Percentiles rank a stretch among this genome's conserved stretches.
Conservation (phyloP, 2,113 vertebrate genomes). For the Scolopax mira region DNA sequence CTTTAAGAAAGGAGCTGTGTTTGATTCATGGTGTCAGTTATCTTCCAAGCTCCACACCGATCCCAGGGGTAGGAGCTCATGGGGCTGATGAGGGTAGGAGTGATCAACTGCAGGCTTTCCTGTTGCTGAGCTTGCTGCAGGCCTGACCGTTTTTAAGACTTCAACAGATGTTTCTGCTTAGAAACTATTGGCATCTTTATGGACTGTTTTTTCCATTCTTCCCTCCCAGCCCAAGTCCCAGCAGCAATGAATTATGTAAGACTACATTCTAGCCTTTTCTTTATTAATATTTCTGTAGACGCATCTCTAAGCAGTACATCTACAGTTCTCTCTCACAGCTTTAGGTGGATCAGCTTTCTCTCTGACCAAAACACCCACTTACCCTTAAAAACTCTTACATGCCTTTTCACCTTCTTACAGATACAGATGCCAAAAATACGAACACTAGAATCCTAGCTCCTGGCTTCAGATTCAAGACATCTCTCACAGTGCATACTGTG, state of each 20-base stretch:
- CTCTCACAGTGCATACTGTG: neutral
- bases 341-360: neutral
- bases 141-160: conserved; percentile 75
- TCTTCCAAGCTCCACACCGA: conserved; percentile 38
- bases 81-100: conserved; percentile 50
- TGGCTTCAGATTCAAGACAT: neutral
- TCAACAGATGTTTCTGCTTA: conserved; percentile 84
- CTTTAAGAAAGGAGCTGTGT: conserved; percentile 29
- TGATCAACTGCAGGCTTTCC: conserved; percentile 76
- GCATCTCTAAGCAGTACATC: conserved; percentile 5
- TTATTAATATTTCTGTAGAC: conserved; percentile 47
- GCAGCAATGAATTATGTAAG: conserved; percentile 76
- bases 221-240: conserved; percentile 71
- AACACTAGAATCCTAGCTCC: neutral
- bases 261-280: conserved; percentile 58
- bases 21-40: conserved; percentile 63
- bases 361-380: neutral
- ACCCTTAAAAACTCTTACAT: neutral
- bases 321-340: neutral
- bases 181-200: conserved; percentile 82
- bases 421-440: neutral
- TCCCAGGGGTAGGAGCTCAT: conserved; percentile 63
- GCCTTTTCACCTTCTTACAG: neutral
- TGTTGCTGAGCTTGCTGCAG: conserved; percentile 78
- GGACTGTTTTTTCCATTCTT: conserved; percentile 83